A percentile compares a stretch with the other conserved stretches of the same genome.
phyloP scores from a whole-genome alignment of 1,140 invertebrate genomes.

The Eufriesea mexicana region DNA sequence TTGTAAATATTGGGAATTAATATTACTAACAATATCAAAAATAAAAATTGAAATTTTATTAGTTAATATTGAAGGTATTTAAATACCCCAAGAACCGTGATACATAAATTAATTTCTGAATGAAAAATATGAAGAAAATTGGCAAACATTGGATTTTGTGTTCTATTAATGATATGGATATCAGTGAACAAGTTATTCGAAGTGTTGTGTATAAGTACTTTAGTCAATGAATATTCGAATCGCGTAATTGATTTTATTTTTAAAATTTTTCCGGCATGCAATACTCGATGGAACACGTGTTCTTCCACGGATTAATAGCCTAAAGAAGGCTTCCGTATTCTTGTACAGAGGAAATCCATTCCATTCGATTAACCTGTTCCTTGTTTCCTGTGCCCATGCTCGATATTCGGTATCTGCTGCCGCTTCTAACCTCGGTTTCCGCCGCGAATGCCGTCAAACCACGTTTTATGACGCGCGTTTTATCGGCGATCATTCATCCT shows the following conservation, averaged over 20 bases:
- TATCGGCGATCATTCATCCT: slow-evolving; percentile 6
- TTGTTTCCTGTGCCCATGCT: background rate
- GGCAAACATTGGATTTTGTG: no score
- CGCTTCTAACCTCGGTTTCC: background rate
- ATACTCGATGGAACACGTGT: background rate
- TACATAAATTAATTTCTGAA: no score
- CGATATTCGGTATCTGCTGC: background rate
- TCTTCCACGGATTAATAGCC: background rate
- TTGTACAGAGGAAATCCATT: background rate
- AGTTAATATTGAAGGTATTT: no score
- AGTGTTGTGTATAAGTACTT: no score
- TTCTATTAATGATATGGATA: no score
- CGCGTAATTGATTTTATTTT: background rate
- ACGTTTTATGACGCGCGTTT: slow-evolving; percentile 22
- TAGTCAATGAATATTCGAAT: no score
- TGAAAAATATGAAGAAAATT: no score
- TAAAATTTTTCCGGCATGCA: background rate
- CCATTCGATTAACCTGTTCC: slow-evolving; percentile 8
- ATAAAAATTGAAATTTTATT: no score
- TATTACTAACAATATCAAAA: no score
- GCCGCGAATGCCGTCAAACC: background rate
- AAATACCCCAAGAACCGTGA: no score
- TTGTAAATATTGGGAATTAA: no score
- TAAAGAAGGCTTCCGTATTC: background rate
- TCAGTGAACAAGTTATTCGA: no score